phyloP scores from a whole-genome alignment of 2,888 invertebrate species.

The Drepanosiphum platanoidis region DNA sequence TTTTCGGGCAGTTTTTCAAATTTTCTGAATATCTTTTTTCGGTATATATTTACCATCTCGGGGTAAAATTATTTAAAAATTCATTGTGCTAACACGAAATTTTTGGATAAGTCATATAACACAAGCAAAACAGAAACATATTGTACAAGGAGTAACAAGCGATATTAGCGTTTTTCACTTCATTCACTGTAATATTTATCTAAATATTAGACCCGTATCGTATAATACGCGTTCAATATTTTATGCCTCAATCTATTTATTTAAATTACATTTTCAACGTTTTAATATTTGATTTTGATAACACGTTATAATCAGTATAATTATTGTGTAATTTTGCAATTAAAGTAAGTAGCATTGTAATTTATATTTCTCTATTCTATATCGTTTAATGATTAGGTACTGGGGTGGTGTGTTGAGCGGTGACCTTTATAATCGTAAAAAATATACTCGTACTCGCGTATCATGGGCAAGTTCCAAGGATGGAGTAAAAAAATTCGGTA shows the following conservation, averaged over 20 bases:
- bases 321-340: not conserved
- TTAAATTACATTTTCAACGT: not conserved
- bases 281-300: not conserved
- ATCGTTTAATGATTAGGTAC: constrained; percentile 11
- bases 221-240: not conserved
- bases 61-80: too few relatives aligned
- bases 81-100: too few relatives aligned
- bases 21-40: too few relatives aligned
- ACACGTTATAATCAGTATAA: not conserved
- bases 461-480: not conserved
- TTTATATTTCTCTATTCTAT: not conserved
- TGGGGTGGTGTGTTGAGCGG: not conserved
- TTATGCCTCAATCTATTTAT: not conserved
- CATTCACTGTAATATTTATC: not conserved
- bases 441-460: not conserved
- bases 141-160: too few relatives aligned
- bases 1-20: too few relatives aligned
- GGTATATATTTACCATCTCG: too few relatives aligned
- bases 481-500: too few relatives aligned
- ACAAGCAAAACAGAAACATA: too few relatives aligned
- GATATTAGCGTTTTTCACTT: not conserved
- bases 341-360: not conserved
- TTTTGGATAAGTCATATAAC: too few relatives aligned
- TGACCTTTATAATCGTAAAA: constrained; percentile 2
- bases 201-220: not conserved